phyloP scores from a whole-genome alignment of 1,140 invertebrate genomes.

The Drosophila punjabiensis region DNA sequence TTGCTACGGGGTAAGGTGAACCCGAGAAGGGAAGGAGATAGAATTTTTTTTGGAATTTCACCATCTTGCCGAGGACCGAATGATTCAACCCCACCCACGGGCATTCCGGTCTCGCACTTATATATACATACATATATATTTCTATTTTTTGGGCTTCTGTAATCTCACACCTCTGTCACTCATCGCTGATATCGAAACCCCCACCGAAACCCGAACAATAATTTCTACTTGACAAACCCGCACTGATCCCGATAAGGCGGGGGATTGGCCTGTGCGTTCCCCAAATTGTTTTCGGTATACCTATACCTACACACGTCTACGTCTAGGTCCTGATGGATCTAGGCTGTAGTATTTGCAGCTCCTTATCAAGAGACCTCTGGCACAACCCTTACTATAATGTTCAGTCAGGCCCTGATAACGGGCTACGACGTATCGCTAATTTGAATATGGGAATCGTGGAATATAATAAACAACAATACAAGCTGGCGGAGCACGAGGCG shows the following conservation, averaged over 20 bases:
- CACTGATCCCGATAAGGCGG: slow-evolving; percentile 19
- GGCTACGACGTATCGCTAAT: slow-evolving; percentile 8
- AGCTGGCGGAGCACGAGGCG: background rate
- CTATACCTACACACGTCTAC: too few relatives aligned
- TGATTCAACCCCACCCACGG: slow-evolving; percentile 18
- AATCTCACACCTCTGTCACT: slow-evolving; percentile 24
- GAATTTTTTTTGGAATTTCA: slow-evolving; percentile 16
- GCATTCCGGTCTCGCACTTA: background rate
- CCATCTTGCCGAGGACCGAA: slow-evolving; percentile 7
- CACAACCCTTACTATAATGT: slow-evolving; percentile 1
- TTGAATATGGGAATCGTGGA: slow-evolving; percentile 8
- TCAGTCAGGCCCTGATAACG: slow-evolving; percentile 5
- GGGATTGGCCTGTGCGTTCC: slow-evolving; percentile 1
- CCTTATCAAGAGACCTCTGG: background rate
- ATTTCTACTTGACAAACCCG: slow-evolving; percentile 6
- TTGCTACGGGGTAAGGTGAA: background rate
- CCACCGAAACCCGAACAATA: slow-evolving; percentile 11
- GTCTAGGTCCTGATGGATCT: background rate
- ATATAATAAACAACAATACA: background rate
- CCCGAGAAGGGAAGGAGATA: background rate
- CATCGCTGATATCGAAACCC: slow-evolving; percentile 25
- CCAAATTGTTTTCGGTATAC: background rate
- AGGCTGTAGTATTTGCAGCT: background rate
- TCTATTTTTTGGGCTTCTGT: slow-evolving; percentile 4
- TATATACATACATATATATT: background rate